Evolutionary conservation across 1,140 invertebrate species (phyloP).

Genomic region (Manduca sexta): DNA sequence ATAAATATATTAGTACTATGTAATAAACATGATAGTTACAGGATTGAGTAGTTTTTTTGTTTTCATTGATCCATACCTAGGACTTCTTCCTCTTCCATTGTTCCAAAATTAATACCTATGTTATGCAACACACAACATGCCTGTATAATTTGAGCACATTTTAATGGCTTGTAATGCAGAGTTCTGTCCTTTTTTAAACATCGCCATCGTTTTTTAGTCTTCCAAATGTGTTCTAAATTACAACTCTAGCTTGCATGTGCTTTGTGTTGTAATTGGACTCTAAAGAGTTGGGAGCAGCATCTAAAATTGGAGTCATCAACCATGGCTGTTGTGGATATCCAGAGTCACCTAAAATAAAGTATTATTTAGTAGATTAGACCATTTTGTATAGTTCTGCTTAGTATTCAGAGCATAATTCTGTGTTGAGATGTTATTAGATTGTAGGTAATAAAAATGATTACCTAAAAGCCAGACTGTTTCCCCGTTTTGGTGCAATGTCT

Average conservation of each 20-base stretch:
- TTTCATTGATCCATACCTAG: neutral
- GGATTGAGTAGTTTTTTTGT: neutral
- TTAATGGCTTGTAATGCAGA: slow-evolving; percentile 15
- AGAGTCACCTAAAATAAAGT: slow-evolving; percentile 39
- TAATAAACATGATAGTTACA: neutral
- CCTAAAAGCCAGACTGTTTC: slow-evolving; percentile 24
- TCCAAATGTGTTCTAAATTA: slow-evolving; percentile 50
- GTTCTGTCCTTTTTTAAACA: slow-evolving; percentile 17
- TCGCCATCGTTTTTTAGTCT: slow-evolving; percentile 38
- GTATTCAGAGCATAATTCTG: neutral
- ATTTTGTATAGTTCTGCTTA: neutral
- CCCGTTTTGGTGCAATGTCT: slow-evolving; percentile 9
- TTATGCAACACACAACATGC: slow-evolving; percentile 5
- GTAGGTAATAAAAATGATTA: no score
- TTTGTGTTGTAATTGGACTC: slow-evolving; percentile 31
- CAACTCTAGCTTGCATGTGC: slow-evolving; percentile 25
- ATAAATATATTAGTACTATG: neutral
- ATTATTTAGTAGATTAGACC: no score
- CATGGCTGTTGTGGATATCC: slow-evolving; percentile 49
- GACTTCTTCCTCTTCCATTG: neutral
- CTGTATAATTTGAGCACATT: slow-evolving; percentile 5
- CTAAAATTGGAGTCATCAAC: slow-evolving; percentile 41
- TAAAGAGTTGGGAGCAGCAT: slow-evolving; percentile 19
- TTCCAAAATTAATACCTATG: slow-evolving; percentile 1
- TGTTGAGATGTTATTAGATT: no score